Evolutionary conservation across 2,888 invertebrate species (phyloP).

Genomic region (Leucophenga maculata): DNA sequence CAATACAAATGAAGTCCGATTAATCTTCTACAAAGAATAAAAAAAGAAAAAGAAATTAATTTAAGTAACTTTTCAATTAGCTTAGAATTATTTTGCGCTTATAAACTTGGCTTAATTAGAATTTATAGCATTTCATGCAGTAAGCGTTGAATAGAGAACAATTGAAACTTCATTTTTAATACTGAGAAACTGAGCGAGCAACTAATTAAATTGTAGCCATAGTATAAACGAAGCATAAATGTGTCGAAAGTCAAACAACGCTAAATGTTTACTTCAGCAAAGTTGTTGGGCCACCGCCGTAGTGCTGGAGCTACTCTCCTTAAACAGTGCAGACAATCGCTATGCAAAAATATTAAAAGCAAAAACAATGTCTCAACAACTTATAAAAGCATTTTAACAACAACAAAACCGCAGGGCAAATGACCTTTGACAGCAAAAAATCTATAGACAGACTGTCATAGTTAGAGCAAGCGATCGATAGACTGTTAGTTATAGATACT

Average conservation of each 20-base stretch:
- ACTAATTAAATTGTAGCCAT: no score
- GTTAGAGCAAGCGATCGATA: constrained; percentile 16
- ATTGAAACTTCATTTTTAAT: not conserved
- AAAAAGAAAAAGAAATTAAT: not conserved
- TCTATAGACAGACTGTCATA: not conserved
- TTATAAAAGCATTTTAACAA: constrained; percentile 17
- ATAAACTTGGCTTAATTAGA: not conserved
- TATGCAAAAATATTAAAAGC: not conserved
- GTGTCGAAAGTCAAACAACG: no score
- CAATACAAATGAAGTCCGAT: not conserved
- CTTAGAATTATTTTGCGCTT: not conserved
- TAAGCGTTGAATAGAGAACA: not conserved
- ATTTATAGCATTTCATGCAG: not conserved
- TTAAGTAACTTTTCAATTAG: not conserved
- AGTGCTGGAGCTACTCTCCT: not conserved
- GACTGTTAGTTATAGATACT: constrained; percentile 5
- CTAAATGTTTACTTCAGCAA: no score
- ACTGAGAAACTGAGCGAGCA: not conserved
- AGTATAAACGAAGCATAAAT: no score
- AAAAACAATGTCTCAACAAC: not conserved
- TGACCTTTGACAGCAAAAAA: constrained; percentile 52
- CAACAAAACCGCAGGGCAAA: constrained; percentile 57
- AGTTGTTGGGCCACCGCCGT: not conserved
- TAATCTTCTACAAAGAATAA: not conserved
- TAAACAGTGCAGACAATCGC: no score